A percentile compares a stretch with the other conserved stretches of the same genome.
These are phyloP conservation scores for Scaptomyza flava DNA, from an alignment of 2,888 invertebrate genomes.

Conservation along the genomic window DNA sequence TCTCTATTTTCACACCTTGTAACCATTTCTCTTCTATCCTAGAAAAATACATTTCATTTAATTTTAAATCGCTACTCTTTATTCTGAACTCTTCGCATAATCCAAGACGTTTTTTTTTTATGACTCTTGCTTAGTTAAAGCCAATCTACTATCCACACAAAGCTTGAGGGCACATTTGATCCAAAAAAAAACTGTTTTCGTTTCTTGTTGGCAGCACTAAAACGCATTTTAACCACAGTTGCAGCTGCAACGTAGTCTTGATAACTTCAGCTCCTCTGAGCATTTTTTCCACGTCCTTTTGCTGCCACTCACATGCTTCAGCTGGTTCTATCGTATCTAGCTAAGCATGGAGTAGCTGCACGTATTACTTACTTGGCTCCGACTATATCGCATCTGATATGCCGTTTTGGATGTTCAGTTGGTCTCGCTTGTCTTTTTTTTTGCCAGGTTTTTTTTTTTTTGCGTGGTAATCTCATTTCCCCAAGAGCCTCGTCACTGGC, in stretches of 20 bases:
- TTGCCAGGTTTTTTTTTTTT: slow-evolving; percentile 23
- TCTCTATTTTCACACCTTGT: not conserved
- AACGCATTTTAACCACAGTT: slow-evolving; percentile 34
- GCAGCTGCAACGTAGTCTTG: slow-evolving; percentile 29
- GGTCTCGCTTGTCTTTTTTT: not conserved
- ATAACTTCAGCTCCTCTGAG: slow-evolving; percentile 22
- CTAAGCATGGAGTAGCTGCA: slow-evolving; percentile 37
- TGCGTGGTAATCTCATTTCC: slow-evolving; percentile 49
- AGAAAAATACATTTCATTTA: slow-evolving; percentile 14
- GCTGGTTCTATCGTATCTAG: slow-evolving; percentile 5
- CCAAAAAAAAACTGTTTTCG: slow-evolving; percentile 21
- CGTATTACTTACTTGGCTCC: slow-evolving; percentile 44
- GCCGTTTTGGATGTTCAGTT: slow-evolving; percentile 48
- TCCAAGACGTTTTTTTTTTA: slow-evolving; percentile 12
- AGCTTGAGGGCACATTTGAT: slow-evolving; percentile 15
- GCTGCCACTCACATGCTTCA: slow-evolving; percentile 30
- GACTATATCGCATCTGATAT: slow-evolving; percentile 63
- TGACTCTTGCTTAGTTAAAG: slow-evolving; percentile 4
- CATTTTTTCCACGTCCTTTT: not conserved
- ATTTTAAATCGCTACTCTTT: slow-evolving; percentile 18
- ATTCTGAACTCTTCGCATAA: slow-evolving; percentile 25
- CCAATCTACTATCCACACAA: slow-evolving; percentile 22
- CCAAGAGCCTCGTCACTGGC: slow-evolving; percentile 44
- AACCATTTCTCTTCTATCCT: not conserved
- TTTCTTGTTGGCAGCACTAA: slow-evolving; percentile 29